A percentile compares a stretch with the other conserved stretches of the same genome.
Evolutionary conservation across 2,888 invertebrate species (phyloP).

Genomic region (Graphium colonna): DNA sequence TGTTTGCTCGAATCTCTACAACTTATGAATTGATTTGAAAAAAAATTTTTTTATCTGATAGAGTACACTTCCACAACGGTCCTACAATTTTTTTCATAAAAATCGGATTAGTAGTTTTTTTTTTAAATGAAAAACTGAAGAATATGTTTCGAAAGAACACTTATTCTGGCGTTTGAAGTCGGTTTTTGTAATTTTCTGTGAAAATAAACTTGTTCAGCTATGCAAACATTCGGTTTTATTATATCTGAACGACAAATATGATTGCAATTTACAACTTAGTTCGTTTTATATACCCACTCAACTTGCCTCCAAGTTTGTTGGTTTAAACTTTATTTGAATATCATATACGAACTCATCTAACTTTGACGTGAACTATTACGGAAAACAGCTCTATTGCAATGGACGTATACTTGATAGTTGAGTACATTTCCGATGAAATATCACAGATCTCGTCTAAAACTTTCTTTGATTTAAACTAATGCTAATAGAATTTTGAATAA

Average conservation of each 20-base stretch:
- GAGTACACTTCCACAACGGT: no score
- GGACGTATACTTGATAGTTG: neutral
- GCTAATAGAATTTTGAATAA: no score
- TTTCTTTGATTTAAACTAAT: neutral
- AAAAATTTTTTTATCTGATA: no score
- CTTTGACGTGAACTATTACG: constrained; percentile 12
- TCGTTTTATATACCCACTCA: neutral
- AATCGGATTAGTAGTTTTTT: no score
- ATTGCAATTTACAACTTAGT: neutral
- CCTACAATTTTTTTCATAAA: no score
- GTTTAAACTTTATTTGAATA: constrained; percentile 15
- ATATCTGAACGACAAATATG: neutral
- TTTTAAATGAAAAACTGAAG: no score
- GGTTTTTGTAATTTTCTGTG: no score
- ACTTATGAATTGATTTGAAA: no score
- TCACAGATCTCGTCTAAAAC: neutral
- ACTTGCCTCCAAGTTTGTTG: constrained; percentile 8
- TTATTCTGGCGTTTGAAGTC: no score
- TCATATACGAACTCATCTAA: constrained; percentile 19
- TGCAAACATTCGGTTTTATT: neutral
- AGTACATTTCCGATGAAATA: neutral
- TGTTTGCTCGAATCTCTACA: no score
- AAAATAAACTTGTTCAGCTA: no score
- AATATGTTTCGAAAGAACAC: no score
- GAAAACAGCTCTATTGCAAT: constrained; percentile 1